A percentile compares a stretch with the other conserved stretches of the same genome.
Evolutionary conservation across 2,113 vertebrate species (phyloP).

Genomic region (Picathartes gymnocephalus): DNA sequence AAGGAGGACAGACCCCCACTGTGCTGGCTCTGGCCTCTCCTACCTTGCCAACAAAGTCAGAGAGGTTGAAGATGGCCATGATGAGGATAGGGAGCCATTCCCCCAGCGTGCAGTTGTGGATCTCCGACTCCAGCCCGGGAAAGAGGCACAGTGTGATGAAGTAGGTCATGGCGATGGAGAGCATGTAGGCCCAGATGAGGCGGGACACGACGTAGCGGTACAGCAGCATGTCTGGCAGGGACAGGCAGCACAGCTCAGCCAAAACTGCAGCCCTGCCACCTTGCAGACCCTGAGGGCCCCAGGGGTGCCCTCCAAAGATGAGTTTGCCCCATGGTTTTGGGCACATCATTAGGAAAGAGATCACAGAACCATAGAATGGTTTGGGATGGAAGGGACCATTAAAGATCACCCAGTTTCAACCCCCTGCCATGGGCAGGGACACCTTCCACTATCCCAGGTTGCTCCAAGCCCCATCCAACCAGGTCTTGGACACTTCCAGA

Average conservation of each 20-base stretch:
- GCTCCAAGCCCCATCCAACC: rapidly evolving
- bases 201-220: constrained; percentile 91
- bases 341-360: background rate
- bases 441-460: background rate
- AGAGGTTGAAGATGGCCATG: constrained; percentile 99
- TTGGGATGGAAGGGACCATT: background rate
- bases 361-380: background rate
- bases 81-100: constrained; percentile 98
- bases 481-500: background rate
- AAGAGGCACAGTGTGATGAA: constrained; percentile 98
- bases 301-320: background rate
- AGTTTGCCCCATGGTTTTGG: background rate
- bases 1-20: background rate
- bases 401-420: background rate
- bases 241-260: background rate
- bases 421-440: background rate
- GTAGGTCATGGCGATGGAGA: constrained; percentile 94
- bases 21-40: background rate
- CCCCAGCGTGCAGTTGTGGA: constrained; percentile 84
- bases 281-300: background rate
- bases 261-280: background rate
- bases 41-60: constrained; percentile 97
- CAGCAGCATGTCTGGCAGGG: constrained; percentile 85
- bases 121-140: constrained; percentile 94
- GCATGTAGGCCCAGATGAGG: constrained; percentile 96